Percentiles rank a stretch among this genome's conserved stretches.
Evolutionary conservation across 2,113 vertebrate genomes (phyloP).

Genomic region (Caracal caracal): DNA sequence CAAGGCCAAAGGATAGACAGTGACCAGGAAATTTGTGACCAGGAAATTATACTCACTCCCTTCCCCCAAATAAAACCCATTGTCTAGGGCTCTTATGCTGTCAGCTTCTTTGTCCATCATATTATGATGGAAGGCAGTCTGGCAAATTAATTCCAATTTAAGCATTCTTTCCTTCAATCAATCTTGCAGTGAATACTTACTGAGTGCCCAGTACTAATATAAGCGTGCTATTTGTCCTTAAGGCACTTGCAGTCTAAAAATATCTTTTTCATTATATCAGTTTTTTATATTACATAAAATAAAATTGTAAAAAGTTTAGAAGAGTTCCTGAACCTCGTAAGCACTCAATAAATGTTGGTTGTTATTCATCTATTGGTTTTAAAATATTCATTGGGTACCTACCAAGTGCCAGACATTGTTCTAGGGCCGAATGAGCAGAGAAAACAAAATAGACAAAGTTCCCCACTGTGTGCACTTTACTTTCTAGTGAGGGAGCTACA

Average conservation of each 20-base stretch:
- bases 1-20: background rate
- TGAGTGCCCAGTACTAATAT: background rate
- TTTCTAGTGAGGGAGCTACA: background rate
- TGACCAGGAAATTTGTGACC: background rate
- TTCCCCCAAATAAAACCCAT: background rate
- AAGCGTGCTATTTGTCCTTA: background rate
- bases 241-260: background rate
- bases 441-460: background rate
- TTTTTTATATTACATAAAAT: background rate
- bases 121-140: background rate
- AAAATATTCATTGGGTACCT: background rate
- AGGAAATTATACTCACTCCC: background rate
- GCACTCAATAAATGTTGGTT: background rate
- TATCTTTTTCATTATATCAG: background rate
- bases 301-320: background rate
- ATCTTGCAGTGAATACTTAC: background rate
- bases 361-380: background rate
- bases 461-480: background rate
- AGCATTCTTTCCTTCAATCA: background rate
- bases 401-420: background rate
- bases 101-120: background rate
- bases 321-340: background rate
- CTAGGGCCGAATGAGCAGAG: background rate
- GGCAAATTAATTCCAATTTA: constrained; percentile 5
- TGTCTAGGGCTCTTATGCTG: background rate